phyloP scores from a whole-genome alignment of 2,113 vertebrate species.

The Leptobrachium ailaonicum region DNA sequence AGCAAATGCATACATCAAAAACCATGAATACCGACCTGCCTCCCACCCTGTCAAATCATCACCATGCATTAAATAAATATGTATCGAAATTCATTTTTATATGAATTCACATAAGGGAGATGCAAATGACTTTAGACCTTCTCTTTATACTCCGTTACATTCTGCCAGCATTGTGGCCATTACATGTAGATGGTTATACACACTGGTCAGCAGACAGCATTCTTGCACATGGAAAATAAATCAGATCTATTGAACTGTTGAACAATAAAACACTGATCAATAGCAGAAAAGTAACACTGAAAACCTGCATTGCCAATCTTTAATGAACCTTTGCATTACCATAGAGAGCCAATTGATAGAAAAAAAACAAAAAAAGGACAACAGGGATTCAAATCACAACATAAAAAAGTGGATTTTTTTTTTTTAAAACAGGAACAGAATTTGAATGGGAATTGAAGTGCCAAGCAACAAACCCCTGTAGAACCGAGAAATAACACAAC shows the following conservation, averaged over 20 bases:
- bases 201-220: too few species aligned
- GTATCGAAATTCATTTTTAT: too few species aligned
- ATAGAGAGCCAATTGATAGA: background rate
- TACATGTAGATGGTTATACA: too few species aligned
- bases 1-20: too few species aligned
- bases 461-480: background rate
- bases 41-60: too few species aligned
- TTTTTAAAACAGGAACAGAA: background rate
- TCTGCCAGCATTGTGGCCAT: too few species aligned
- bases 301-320: background rate
- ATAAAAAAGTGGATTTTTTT: background rate
- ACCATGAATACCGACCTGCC: too few species aligned
- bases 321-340: background rate
- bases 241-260: background rate
- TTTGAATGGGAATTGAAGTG: background rate
- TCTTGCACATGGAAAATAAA: too few species aligned
- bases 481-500: constrained; percentile 36
- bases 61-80: too few species aligned
- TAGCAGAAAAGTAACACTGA: constrained; percentile 24
- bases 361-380: background rate
- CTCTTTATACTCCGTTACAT: too few species aligned
- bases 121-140: too few species aligned
- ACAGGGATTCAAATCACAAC: background rate
- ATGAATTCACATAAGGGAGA: too few species aligned
- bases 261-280: background rate